Evolutionary conservation across 1,140 invertebrate genomes (phyloP).

Genomic region (Brachionus angularis): DNA sequence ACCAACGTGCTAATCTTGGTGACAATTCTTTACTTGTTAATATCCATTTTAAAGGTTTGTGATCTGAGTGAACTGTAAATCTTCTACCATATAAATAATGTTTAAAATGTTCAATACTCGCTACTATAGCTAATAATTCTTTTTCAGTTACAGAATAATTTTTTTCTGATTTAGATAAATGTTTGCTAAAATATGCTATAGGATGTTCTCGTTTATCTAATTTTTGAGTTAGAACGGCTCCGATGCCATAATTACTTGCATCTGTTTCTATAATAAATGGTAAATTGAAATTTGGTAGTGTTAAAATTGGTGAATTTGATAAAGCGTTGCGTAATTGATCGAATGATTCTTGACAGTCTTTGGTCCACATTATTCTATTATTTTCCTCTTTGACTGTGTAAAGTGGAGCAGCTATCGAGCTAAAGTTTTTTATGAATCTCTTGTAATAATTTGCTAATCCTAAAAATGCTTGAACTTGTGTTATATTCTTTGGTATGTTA

Average conservation of each 20-base stretch:
- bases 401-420: background rate
- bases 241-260: slow-evolving; percentile 54
- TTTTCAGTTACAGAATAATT: slow-evolving; percentile 52
- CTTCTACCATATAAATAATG: slow-evolving; percentile 55
- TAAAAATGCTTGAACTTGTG: slow-evolving; percentile 55
- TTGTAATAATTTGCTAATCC: background rate
- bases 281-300: slow-evolving; percentile 49
- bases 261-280: slow-evolving; percentile 57
- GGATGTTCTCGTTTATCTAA: background rate
- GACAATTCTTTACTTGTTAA: slow-evolving; percentile 45
- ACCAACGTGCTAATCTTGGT: background rate
- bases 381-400: background rate
- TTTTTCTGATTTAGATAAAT: background rate
- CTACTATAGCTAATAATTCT: slow-evolving; percentile 54
- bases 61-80: slow-evolving; percentile 59
- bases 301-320: background rate
- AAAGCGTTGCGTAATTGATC: background rate
- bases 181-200: background rate
- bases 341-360: background rate
- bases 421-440: background rate
- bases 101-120: slow-evolving; percentile 54
- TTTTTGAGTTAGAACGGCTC: slow-evolving; percentile 54
- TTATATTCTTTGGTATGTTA: slow-evolving; percentile 46
- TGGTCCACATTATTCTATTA: background rate
- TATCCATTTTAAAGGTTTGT: slow-evolving; percentile 58